Base-by-base conservation (phyloP, 2,888 invertebrate species). In the Meiosimyza decipiens region DNA sequence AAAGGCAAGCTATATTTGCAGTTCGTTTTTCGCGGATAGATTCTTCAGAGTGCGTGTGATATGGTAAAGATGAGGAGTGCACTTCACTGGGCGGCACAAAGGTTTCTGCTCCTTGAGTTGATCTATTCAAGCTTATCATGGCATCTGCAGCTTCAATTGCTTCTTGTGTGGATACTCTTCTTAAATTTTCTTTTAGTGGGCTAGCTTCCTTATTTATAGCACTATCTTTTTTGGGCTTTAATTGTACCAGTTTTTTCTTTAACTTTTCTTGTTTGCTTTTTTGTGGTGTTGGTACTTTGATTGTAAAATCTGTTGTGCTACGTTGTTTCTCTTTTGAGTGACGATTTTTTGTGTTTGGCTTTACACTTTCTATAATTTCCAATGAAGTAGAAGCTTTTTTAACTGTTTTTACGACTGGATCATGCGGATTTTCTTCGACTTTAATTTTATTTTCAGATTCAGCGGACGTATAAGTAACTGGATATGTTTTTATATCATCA, bases 1-100 rank as follows among this genome's bases (percentile, higher is more conserved):
- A 82, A 13, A 91, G 76, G 50, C 79, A 75, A 0, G 82, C 82
- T 67, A 86, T 83, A 72, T 82, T 85, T 4, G 79, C 77, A 0
- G 80, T 79, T 13, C 77, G 76, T 59, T 80, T 80, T 47, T 79
- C 80, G 1, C 74, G 72, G 66, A 78, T 78, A 12, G 72, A 22
- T 5, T 40, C 47, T 3, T 66, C 28, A 2, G 18, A 55, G 9
- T 50, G 66, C 9, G 57, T 28, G 55, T 69, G 64, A 6, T 71
- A 12, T 22, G 9, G 40, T 40, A 40, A 9, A 1, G 69, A 50
- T 22, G 70, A 11, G n/a, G 74, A 52, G 16, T 64, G 68, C 11
- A 28, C 50, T 40, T 9, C 40, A 40, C 40, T 40, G 2, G 40
- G 40, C 9, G 40, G 40, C 40, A 40, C 0, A 9, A 40, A 9